Conservation (phyloP, 2,113 vertebrate species). For the Corydoras sp. region DNA sequence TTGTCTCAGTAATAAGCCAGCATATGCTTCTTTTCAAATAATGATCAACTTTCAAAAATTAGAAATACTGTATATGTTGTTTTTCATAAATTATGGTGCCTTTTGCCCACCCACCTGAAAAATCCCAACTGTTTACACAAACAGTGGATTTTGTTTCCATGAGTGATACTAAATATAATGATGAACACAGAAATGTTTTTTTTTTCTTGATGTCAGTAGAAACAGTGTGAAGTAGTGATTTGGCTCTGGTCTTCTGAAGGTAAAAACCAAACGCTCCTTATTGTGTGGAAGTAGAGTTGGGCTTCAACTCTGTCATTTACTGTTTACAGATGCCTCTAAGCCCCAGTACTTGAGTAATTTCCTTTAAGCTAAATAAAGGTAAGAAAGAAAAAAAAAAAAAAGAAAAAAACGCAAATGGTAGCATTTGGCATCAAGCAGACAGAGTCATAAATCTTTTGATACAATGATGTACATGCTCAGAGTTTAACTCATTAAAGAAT, state of each 20-base stretch:
- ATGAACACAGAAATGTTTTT: no score
- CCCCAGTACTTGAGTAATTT: slow-evolving; percentile 73
- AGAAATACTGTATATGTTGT: neutral
- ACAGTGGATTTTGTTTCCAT: neutral
- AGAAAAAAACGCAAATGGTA: slow-evolving; percentile 7
- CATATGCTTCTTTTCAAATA: slow-evolving; percentile 3
- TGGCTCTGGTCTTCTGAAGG: slow-evolving; percentile 15
- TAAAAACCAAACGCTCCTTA: slow-evolving; percentile 51
- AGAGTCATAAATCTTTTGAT: no score
- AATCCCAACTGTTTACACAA: slow-evolving; percentile 1
- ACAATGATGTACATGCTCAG: no score
- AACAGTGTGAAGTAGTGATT: neutral
- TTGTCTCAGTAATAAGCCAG: slow-evolving; percentile 7
- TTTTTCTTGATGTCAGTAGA: neutral
- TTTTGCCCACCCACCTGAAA: slow-evolving; percentile 7
- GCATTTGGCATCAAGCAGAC: slow-evolving; percentile 26
- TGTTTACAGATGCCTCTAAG: slow-evolving; percentile 74
- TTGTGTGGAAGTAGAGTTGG: slow-evolving; percentile 49
- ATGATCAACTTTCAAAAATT: neutral
- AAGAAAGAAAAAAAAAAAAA: slow-evolving; percentile 53
- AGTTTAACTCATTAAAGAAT: no score
- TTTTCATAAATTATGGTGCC: neutral
- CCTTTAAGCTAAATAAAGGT: slow-evolving; percentile 33
- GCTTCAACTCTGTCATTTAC: slow-evolving; percentile 58
- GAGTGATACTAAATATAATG: no score